Evolutionary conservation across 2,797 vertebrate genomes (phyloP), one percentile per base, ranked within the genome.

Genomic region (Glyptemys insculpta): DNA sequence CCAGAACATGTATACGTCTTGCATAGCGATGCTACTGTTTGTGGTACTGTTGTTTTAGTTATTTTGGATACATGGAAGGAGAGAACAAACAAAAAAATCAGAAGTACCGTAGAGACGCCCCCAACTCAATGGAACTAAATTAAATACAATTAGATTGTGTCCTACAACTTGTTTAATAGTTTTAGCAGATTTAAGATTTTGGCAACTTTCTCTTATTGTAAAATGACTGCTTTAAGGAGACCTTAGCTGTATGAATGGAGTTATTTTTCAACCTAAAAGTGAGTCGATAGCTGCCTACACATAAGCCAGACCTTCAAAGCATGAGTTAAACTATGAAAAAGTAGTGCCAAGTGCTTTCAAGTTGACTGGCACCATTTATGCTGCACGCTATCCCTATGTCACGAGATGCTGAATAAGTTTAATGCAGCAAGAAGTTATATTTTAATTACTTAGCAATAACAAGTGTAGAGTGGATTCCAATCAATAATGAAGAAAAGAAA

Each of bases 311-410:
- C n/a, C 74, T 82, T 47, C 50, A 83, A 82, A 90, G 49, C 21
- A 7, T 0, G 0, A 15, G 62, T 44, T 47, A 57, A 79, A 89
- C 11, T 56, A 2, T 23, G 85, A 57, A 1, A 23, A 78, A 80
- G 54, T 41, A 18, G 1, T 16, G 34, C 56, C 65, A 6, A 0
- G 0, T 49, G 8, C 25, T 83, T 15, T 1, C 0, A 1, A 16
- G 23, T 1, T 37, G 29, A 62, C 81, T 25, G 15, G 47, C 1
- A 0, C 78, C 72, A 15, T 27, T 25, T 7, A 21, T 4, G 12
- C 15, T 31, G 54, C 44, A 34, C 16, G 16, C 10, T 15, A 18
- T 6, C 15, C 52, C 65, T 15, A 8, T 29, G 34, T 31, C 65
- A 44, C 49, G 57, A 19, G 82, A 7, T 5, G 49, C 23, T 25